These are phyloP conservation scores for Macrophya alboannulata DNA, from an alignment of 2,888 invertebrate species.

Conservation along the genomic window DNA sequence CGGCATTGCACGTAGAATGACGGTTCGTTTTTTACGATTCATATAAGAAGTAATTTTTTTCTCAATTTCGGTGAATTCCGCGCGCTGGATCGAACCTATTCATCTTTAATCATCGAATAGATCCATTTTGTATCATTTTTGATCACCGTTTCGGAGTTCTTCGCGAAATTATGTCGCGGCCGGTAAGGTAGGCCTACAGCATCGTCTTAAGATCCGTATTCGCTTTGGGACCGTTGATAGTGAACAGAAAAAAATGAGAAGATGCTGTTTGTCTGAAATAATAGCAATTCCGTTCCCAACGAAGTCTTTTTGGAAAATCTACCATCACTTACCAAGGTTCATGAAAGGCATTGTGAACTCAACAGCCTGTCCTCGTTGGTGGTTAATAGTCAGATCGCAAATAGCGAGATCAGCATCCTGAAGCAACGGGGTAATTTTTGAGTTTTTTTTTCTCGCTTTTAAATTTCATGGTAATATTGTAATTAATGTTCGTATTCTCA, in stretches of 20 bases:
- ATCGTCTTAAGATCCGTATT: no score
- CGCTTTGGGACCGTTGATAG: not conserved
- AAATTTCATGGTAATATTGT: not conserved
- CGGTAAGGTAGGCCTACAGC: no score
- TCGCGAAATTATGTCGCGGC: no score
- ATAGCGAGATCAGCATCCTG: slow-evolving; percentile 97
- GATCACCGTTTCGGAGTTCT: no score
- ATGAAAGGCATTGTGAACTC: slow-evolving; percentile 99
- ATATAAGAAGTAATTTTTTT: no score
- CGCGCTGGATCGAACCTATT: no score
- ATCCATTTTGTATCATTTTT: no score
- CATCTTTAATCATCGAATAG: no score
- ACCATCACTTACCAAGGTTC: slow-evolving; percentile 87
- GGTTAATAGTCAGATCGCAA: slow-evolving; percentile 97
- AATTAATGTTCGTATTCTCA: slow-evolving; percentile 76
- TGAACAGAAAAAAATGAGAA: not conserved
- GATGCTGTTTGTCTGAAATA: not conserved
- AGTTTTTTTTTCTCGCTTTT: not conserved
- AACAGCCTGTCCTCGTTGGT: slow-evolving; percentile 91
- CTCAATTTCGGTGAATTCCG: no score
- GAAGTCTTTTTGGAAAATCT: not conserved
- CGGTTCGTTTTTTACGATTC: no score
- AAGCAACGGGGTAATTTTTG: slow-evolving; percentile 71
- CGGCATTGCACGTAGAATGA: no score
- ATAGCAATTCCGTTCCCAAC: not conserved